phyloP scores from a whole-genome alignment of 2,113 vertebrate genomes.

The Xiphophorus couchianus region DNA sequence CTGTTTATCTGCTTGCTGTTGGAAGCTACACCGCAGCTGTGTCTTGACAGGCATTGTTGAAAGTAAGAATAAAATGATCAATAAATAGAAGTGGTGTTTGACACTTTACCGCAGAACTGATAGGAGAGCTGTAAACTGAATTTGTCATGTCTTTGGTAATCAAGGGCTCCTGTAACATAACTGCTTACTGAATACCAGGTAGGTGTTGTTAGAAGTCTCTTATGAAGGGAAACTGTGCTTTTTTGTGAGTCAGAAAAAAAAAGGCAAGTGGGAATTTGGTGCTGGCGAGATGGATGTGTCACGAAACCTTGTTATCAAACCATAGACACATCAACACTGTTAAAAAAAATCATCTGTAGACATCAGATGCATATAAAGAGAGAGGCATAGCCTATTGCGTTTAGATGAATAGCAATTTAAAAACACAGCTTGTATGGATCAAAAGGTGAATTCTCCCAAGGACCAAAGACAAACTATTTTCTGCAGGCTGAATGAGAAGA shows the following conservation, averaged over 20 bases:
- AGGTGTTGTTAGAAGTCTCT: background rate
- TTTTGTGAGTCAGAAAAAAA: background rate
- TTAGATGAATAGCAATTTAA: constrained; percentile 36
- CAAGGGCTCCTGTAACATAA: constrained; percentile 8
- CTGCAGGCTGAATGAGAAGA: constrained; percentile 7
- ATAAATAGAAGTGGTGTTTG: constrained; percentile 40
- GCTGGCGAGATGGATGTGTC: background rate
- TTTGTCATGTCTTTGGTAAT: background rate
- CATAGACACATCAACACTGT: constrained; percentile 16
- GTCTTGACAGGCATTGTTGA: constrained; percentile 21
- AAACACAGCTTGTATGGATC: constrained; percentile 36
- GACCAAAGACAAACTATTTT: constrained; percentile 35
- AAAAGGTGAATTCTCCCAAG: constrained; percentile 36
- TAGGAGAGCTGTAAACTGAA: background rate
- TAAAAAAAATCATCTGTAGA: constrained; percentile 17
- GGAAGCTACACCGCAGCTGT: constrained; percentile 10
- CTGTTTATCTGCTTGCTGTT: constrained; percentile 32
- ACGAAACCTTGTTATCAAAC: constrained; percentile 21
- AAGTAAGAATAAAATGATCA: constrained; percentile 46
- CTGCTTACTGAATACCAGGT: background rate
- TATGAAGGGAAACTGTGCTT: constrained; percentile 4
- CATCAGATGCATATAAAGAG: background rate
- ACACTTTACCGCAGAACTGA: constrained; percentile 19
- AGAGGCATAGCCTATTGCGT: constrained; percentile 3
- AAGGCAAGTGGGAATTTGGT: constrained; percentile 2